phyloP scores from a whole-genome alignment of 1,140 invertebrate species.

The Sarcophaga peregrina region DNA sequence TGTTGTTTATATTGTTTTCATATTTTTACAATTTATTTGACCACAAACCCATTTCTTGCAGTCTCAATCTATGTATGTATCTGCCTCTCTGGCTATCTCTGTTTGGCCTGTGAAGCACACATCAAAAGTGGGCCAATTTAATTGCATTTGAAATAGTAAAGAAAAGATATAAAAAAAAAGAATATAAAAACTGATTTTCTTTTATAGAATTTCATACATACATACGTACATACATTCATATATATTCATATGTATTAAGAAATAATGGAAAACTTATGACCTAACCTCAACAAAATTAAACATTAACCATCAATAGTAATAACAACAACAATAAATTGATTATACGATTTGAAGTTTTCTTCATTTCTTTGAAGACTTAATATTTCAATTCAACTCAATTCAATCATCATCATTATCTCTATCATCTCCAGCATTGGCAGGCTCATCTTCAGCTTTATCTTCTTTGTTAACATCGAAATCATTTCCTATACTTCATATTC shows the following conservation, averaged over 20 bases:
- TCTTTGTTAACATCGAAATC: no score
- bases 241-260: no score
- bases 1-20: not conserved
- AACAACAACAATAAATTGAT: conserved; percentile 3
- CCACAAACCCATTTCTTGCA: not conserved
- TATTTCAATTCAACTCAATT: not conserved
- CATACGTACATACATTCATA: no score
- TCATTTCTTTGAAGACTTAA: not conserved
- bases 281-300: not conserved
- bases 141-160: not conserved
- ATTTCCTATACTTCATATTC: no score
- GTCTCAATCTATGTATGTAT: not conserved
- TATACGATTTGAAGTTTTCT: not conserved
- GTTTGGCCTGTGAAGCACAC: not conserved
- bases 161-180: not conserved
- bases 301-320: no score
- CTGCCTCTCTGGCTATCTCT: not conserved
- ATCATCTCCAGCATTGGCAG: not conserved
- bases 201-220: conserved; percentile 1
- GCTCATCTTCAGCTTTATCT: not conserved
- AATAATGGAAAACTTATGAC: conserved; percentile 22
- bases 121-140: conserved; percentile 13
- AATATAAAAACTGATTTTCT: not conserved
- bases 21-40: conserved; percentile 6
- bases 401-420: not conserved